Conservation (phyloP, 2,888 invertebrate species). For the Drosophila pegasa region DNA sequence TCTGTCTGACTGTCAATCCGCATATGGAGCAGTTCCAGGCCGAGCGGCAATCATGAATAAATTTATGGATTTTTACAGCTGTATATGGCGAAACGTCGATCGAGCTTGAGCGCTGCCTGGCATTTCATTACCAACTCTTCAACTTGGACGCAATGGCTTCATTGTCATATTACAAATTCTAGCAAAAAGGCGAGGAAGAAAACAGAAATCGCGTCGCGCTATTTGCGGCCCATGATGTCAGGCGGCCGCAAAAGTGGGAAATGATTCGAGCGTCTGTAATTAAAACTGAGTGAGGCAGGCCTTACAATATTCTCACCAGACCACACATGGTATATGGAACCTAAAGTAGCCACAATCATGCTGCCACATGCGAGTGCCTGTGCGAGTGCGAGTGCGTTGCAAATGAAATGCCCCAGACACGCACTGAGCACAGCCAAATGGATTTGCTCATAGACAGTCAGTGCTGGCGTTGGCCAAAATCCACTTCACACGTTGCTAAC, state of each 20-base stretch:
- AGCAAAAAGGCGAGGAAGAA: constrained; percentile 3
- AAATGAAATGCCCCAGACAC: constrained; percentile 50
- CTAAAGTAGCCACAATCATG: constrained; percentile 33
- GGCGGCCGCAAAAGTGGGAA: constrained; percentile 28
- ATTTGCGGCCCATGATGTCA: constrained; percentile 71
- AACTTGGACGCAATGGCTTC: constrained; percentile 62
- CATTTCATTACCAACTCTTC: constrained; percentile 75
- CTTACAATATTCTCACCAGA: constrained; percentile 54
- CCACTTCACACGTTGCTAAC: constrained; percentile 68
- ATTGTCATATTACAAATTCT: constrained; percentile 56
- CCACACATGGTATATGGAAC: constrained; percentile 55
- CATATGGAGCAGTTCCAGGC: constrained; percentile 44
- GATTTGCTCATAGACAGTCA: constrained; percentile 27
- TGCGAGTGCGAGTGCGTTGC: not conserved
- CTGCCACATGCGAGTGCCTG: constrained; percentile 10
- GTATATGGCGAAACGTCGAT: constrained; percentile 58
- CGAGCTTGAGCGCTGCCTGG: constrained; percentile 35
- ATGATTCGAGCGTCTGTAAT: constrained; percentile 58
- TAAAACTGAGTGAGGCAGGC: constrained; percentile 60
- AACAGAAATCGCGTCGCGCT: constrained; percentile 39
- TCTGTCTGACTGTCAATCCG: constrained; percentile 29
- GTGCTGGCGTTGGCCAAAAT: constrained; percentile 27
- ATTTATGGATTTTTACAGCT: constrained; percentile 72
- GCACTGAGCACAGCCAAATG: constrained; percentile 27
- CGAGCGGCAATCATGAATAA: constrained; percentile 60